A percentile compares a stretch with the other conserved stretches of the same genome.
These are phyloP conservation scores for Toxotes chatareus DNA, from an alignment of 2,113 vertebrate genomes.

Conservation along the genomic window DNA sequence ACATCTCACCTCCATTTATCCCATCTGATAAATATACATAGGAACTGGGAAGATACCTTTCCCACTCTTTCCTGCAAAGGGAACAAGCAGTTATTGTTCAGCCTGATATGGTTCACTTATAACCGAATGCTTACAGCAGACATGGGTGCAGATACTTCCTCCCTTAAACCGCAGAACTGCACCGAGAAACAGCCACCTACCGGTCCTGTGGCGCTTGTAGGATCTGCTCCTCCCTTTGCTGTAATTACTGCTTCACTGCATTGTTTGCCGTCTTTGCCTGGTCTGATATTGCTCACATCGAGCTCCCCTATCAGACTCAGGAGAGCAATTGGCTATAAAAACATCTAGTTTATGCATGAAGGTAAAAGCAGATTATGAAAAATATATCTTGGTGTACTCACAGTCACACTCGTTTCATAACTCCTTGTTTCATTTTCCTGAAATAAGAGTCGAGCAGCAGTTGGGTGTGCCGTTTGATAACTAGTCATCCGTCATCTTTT, in stretches of 20 bases:
- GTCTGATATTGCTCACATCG: conserved; percentile 33
- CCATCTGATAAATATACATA: conserved; percentile 32
- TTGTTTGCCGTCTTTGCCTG: conserved; percentile 40
- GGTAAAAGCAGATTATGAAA: conserved; percentile 45
- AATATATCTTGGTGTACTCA: background rate
- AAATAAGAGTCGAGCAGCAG: conserved; percentile 41
- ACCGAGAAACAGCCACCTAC: conserved; percentile 15
- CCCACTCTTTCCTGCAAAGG: conserved; percentile 24
- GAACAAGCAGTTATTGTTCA: conserved; percentile 39
- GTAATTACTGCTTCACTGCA: conserved; percentile 48
- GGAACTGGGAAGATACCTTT: conserved; percentile 28
- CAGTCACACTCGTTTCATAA: conserved; percentile 1
- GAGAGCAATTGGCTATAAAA: conserved; percentile 39
- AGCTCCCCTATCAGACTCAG: background rate
- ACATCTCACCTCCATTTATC: conserved; percentile 58
- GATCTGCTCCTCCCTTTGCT: conserved; percentile 46
- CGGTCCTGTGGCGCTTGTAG: conserved; percentile 40
- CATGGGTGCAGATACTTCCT: conserved; percentile 11
- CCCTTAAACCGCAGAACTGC: conserved; percentile 28
- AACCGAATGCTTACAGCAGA: conserved; percentile 2
- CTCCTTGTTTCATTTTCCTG: conserved; percentile 20
- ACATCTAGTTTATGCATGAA: conserved; percentile 41
- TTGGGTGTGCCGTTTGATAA: conserved; percentile 16
- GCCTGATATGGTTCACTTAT: conserved; percentile 24
- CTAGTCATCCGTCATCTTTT: conserved; percentile 49